These are phyloP conservation scores for Asbolus verrucosus DNA, from an alignment of 1,140 invertebrate genomes.

Conservation along the genomic window DNA sequence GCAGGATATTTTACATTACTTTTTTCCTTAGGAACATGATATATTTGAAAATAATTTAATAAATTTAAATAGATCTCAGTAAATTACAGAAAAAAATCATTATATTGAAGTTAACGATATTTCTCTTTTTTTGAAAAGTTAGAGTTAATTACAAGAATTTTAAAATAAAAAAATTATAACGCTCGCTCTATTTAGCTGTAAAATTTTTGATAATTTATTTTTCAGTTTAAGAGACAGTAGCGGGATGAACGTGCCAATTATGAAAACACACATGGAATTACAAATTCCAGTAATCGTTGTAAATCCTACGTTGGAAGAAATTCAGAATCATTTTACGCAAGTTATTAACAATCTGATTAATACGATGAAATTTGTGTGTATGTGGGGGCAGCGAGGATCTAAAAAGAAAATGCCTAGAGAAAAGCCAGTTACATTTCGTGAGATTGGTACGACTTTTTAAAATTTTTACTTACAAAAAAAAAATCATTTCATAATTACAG, in stretches of 20 bases:
- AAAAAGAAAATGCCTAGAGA: constrained; percentile 11
- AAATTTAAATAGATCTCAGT: too few species aligned
- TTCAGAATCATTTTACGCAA: constrained; percentile 78
- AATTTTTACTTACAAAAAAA: neutral
- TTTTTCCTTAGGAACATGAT: too few species aligned
- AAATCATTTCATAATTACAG: neutral
- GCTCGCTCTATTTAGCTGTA: too few species aligned
- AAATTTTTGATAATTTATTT: neutral
- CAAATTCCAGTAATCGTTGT: constrained; percentile 74
- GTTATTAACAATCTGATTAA: constrained; percentile 74
- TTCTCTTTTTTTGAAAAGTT: too few species aligned
- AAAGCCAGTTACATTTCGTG: constrained; percentile 2
- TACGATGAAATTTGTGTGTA: constrained; percentile 73
- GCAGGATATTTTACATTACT: too few species aligned
- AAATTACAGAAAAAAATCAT: too few species aligned
- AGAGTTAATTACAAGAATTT: too few species aligned
- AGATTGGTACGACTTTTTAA: constrained; percentile 33
- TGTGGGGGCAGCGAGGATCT: constrained; percentile 74
- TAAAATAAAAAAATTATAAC: too few species aligned
- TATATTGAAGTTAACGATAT: too few species aligned
- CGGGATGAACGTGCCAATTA: constrained; percentile 65
- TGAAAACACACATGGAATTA: constrained; percentile 72
- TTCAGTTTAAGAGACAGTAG: constrained; percentile 42
- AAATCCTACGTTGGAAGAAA: constrained; percentile 76
- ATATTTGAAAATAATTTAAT: too few species aligned